Base-by-base conservation (phyloP, 2,797 vertebrate genomes). In the Orientallactaga sibirica region DNA sequence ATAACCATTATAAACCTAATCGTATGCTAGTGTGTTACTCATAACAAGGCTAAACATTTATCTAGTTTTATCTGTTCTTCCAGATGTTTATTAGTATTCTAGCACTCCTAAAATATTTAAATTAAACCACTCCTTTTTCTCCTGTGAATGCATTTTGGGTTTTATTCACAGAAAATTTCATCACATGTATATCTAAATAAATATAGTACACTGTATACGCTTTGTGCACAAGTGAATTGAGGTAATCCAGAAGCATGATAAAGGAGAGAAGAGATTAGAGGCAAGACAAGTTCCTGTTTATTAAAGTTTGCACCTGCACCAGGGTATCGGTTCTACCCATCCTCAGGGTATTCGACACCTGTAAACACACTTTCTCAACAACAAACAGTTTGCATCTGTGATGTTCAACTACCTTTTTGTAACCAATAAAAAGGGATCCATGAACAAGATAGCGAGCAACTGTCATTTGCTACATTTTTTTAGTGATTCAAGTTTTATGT, bases 1-100 rank as follows among this genome's bases (percentile, higher is more conserved):
- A 96, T 96, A 97, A 97, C 97, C 97, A 98, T 98, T 98, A 97
- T 97, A 98, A 97, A 98, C 95, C 96, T 98, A 98, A 98, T 98
- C 90, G 90, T 98, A 98, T 98, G 98, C 97, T 98, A 95, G 97
- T 14, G 96, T 98, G 98, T 98, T 98, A 98, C 94, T 97, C 97
- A 97, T 97, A 98, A 98, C 97, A 98, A 98, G 98, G 95, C 97
- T 97, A 98, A 98, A 98, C 97, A 98, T 98, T 98, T 97, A 91
- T 97, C 96, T 98, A 96, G 97, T 97, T 97, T 98, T 98, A 96
- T 97, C 95, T 97, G 95, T 95, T 97, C 95, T 97, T 96, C 97
- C 97, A 98, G 98, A 98, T 98, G 98, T 98, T 98, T 98, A 96
- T 97, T 97, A 97, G 96, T 96, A 97, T 97, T 98, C 97, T 96